Base-by-base conservation (phyloP, 2,797 vertebrate species). In the Parauchenoglanis ngamensis region DNA sequence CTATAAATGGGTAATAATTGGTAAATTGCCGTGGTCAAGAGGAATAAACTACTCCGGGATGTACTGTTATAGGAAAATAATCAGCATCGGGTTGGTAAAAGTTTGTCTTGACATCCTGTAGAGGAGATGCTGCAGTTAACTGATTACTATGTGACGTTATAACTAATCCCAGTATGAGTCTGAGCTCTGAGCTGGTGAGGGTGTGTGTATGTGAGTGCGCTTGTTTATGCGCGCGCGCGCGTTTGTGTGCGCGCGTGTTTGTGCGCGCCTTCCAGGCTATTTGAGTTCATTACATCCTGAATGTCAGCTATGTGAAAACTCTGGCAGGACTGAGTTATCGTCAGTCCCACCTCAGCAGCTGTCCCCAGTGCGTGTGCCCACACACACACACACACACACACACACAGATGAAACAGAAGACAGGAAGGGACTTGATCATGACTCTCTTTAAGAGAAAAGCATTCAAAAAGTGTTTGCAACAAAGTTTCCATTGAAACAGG, bases 211-310 rank as follows among this genome's bases (percentile, higher is more conserved):
- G n/a, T 56, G 13, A 49, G 75, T 54, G 40, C 28, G 49, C 44
- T 13, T 56, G 13, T 75, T 49, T 54, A 21, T 52, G 49, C 3
- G 6, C 28, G 46, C 49, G 25, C 57, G 86, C 46, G 70, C 65
- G 68, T 88, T 85, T 89, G 84, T 85, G 86, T 79, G 87, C 65
- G 85, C 87, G 19, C 25, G 84, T 76, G 88, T 73, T 87, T 65
- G 86, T 86, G 77, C 68, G 65, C 85, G 84, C 68, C 86, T 89
- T 73, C 63, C 86, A 77, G 84, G 79, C 86, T 8, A 91, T 92
- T 92, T 91, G 91, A 92, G 89, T 94, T 95, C 92, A 94, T 95
- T 95, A 96, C 94, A 94, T 94, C 90, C 52, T 93, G 94, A 95
- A 95, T 95, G 94, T 92, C 93, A 95, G 92, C 92, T 88, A 95